These are phyloP conservation scores for Platerodrilus igneus DNA, from an alignment of 2,888 invertebrate species.

Conservation along the genomic window DNA sequence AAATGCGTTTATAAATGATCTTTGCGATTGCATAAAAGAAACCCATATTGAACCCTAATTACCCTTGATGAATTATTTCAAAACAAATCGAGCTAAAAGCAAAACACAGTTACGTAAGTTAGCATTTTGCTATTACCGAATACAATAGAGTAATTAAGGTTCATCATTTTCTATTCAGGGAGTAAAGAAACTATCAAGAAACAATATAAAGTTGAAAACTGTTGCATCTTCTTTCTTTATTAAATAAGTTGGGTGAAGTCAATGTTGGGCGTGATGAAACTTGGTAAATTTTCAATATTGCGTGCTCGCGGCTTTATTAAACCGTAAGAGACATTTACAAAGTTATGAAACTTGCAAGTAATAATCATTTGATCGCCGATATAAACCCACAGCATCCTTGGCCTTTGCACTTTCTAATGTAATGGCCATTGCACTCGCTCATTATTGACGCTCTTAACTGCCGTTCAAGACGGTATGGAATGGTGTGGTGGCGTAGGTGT, in stretches of 20 bases:
- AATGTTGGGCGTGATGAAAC: conserved; percentile 27
- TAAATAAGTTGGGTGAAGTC: conserved; percentile 21
- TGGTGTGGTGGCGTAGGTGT: conserved; percentile 24
- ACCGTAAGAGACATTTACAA: conserved; percentile 22
- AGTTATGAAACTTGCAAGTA: conserved; percentile 23
- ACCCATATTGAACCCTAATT: too few relatives aligned
- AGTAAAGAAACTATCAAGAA: conserved; percentile 9
- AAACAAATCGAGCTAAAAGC: too few relatives aligned
- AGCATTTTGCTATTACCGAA: too few relatives aligned
- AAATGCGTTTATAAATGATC: too few relatives aligned
- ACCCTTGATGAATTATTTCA: too few relatives aligned
- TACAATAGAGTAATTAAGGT: too few relatives aligned
- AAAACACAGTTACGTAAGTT: too few relatives aligned
- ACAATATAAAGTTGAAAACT: conserved; percentile 20
- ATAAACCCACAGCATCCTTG: conserved; percentile 32
- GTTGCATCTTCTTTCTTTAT: conserved; percentile 22
- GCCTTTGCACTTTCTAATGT: conserved; percentile 41
- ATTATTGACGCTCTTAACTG: conserved; percentile 20
- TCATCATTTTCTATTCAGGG: too few relatives aligned
- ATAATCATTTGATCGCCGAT: conserved; percentile 21
- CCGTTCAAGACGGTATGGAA: conserved; percentile 13
- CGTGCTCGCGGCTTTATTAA: conserved; percentile 21
- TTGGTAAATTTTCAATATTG: conserved; percentile 27
- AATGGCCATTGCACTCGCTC: conserved; percentile 38
- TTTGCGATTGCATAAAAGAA: too few relatives aligned